Evolutionary conservation across 2,888 invertebrate species (phyloP), one percentile per base, ranked within the genome.

Genomic region (Busseola fusca): DNA sequence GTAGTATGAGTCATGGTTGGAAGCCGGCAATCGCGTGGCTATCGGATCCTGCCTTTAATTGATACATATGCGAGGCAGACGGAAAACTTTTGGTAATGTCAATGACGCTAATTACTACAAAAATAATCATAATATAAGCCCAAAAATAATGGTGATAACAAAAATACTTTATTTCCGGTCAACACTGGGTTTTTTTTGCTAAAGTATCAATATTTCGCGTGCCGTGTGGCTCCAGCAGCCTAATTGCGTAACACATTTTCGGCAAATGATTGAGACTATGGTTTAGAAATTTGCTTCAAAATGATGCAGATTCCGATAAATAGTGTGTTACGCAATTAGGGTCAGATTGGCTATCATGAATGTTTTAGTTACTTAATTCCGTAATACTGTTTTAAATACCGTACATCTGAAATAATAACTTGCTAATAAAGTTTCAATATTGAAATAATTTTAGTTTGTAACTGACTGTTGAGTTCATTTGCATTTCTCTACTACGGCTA

Each of bases 1-100:
- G 50, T 67, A 64, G n/a, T n/a, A 48, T 86, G 86, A 84, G 65
- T 86, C 86, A 86, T 72, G 72, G 63, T 81, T 83, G 85, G 85
- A 85, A 86, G 74, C 77, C 65, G 62, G 50, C 73, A 69, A 62
- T 70, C 70, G 74, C 72, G 66, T 66, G 72, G 69, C 70, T 74
- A 76, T 81, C 77, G 72, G 69, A 72, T 82, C 72, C 82, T 76
- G 76, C 69, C 70, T 72, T 64, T 75, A 72, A 66, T 73, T 81
- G 74, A 77, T 79, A 78, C 63, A 78, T 76, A 59, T 75, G 74
- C 48, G 75, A 68, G 64, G 56, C 74, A 74, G 72, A 64, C 54
- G 63, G 25, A 21, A 25, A 63, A 54, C 30, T 66, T 73, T 80
- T 72, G 7, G 50, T 54, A 70, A 72, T 83, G 63, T 74, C 64